These are phyloP conservation scores for Phalacrocorax pelagicus DNA, from an alignment of 2,113 vertebrate species.

Conservation along the genomic window DNA sequence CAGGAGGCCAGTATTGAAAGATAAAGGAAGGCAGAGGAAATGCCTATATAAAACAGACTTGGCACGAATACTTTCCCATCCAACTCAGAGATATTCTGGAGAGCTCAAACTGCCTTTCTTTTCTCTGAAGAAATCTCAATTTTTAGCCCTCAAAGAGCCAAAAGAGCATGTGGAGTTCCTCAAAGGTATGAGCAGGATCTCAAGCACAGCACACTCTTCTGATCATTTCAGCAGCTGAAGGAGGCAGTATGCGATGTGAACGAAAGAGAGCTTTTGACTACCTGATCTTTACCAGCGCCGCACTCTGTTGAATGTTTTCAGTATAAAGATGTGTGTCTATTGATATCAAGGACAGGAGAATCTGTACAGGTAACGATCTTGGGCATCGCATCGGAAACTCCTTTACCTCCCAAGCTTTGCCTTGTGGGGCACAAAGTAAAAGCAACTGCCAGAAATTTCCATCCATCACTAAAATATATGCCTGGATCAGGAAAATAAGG, in stretches of 20 bases:
- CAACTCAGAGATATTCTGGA: accelerated
- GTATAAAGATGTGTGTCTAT: neutral
- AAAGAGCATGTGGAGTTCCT: neutral
- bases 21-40: constrained; percentile 33
- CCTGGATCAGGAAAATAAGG: neutral
- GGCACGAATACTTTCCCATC: neutral
- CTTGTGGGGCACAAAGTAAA: neutral
- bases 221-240: constrained; percentile 2
- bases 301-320: neutral
- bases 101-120: neutral
- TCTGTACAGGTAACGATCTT: neutral
- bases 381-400: neutral
- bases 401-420: neutral
- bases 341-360: neutral
- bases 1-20: neutral
- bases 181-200: neutral
- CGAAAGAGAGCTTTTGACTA: neutral
- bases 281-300: neutral
- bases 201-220: neutral
- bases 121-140: neutral
- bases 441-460: neutral
- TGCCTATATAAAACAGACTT: neutral
- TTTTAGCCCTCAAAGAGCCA: neutral
- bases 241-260: neutral
- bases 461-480: neutral